A percentile compares a stretch with the other conserved stretches of the same genome.
Conservation (phyloP, 2,113 vertebrate genomes). For the Oceanodroma tethys region DNA sequence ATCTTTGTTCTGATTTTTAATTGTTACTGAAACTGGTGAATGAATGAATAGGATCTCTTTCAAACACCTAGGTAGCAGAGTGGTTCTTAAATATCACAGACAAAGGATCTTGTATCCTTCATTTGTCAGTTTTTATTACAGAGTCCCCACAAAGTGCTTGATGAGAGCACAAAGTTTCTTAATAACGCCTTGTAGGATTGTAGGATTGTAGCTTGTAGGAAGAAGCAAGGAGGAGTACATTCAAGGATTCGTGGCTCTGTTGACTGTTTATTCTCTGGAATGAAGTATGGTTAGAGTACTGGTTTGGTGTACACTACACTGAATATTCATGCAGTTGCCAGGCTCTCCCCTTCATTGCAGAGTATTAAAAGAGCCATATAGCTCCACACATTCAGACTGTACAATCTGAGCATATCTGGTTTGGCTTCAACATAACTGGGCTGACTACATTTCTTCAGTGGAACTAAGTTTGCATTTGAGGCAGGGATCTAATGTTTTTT, state of each 20-base stretch:
- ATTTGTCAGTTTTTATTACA: constrained; percentile 1
- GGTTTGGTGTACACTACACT: neutral
- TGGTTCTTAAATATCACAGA: neutral
- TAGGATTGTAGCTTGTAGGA: neutral
- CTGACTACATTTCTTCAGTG: neutral
- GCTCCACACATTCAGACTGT: neutral
- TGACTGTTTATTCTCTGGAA: neutral
- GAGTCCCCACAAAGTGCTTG: neutral
- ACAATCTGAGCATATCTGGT: neutral
- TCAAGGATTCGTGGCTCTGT: neutral
- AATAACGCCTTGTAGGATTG: neutral
- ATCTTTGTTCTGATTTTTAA: neutral
- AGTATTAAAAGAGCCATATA: neutral
- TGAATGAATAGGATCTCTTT: neutral
- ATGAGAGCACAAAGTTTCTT: neutral
- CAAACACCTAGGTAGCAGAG: neutral
- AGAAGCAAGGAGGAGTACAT: neutral
- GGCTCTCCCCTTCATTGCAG: neutral
- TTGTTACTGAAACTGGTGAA: neutral
- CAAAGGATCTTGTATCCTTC: neutral
- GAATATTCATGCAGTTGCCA: neutral
- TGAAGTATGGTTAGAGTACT: neutral
- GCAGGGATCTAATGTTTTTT: neutral
- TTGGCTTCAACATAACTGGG: neutral
- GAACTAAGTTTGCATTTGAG: neutral